Percentiles rank a stretch among this genome's conserved stretches.
Conservation (phyloP, 2,797 vertebrate species). For the Melanotaenia pygmaea region DNA sequence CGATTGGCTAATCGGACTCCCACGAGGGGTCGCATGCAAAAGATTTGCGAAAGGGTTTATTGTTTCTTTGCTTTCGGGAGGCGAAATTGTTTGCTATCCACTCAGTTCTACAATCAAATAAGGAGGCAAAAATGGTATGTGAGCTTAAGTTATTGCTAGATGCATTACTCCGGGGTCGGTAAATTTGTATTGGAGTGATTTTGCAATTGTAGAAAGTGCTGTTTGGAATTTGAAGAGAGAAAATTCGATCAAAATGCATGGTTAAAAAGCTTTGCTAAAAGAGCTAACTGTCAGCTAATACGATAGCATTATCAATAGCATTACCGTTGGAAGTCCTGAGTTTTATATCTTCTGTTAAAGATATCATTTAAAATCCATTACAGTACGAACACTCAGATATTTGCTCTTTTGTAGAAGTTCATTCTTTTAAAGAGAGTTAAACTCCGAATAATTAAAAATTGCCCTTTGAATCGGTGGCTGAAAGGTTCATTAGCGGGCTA, state of each 20-base stretch:
- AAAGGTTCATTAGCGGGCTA: conserved; percentile 53
- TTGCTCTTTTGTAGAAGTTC: fast-evolving
- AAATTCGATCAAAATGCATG: conserved; percentile 51
- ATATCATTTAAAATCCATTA: fast-evolving
- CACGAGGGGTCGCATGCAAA: conserved; percentile 72
- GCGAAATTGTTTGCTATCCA: conserved; percentile 75
- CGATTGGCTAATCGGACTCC: conserved; percentile 70
- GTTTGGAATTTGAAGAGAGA: conserved; percentile 40
- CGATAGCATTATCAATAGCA: conserved; percentile 40
- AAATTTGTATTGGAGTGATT: neutral
- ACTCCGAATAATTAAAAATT: neutral
- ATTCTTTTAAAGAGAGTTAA: fast-evolving
- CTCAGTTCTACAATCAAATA: conserved; percentile 72
- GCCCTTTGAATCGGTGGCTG: neutral
- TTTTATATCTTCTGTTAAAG: neutral
- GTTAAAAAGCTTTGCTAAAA: conserved; percentile 49
- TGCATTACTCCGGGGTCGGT: neutral
- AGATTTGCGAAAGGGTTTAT: conserved; percentile 82
- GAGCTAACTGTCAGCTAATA: conserved; percentile 70
- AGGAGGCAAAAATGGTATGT: conserved; percentile 81
- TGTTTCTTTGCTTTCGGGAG: conserved; percentile 85
- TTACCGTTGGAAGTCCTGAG: conserved; percentile 19
- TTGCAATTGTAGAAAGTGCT: conserved; percentile 26
- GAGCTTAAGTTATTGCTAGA: neutral
- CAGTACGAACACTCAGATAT: neutral